phyloP scores from a whole-genome alignment of 2,113 vertebrate species.

The Engystomops pustulosus region DNA sequence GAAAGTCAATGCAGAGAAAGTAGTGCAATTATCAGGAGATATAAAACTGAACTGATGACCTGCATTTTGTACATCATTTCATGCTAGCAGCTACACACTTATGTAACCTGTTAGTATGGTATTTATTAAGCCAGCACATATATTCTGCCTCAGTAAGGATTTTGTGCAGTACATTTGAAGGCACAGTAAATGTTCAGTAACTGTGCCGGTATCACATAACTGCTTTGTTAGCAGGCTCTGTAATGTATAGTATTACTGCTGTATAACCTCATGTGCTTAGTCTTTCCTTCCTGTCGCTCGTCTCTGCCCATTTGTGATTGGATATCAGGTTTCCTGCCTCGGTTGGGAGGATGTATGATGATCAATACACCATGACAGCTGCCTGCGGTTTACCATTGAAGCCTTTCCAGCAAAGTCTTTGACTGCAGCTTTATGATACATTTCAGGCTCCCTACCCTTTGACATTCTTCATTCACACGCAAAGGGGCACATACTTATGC shows the following conservation, averaged over 20 bases:
- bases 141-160: neutral
- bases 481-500: neutral
- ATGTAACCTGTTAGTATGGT: no score
- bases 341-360: conserved; percentile 4
- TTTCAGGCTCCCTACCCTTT: neutral
- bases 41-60: no score
- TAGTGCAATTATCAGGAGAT: no score
- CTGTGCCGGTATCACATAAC: conserved; percentile 3
- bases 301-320: conserved; percentile 17
- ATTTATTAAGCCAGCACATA: no score
- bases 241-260: conserved; percentile 6
- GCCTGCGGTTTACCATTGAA: conserved; percentile 31
- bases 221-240: conserved; percentile 16
- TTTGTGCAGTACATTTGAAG: neutral
- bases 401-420: conserved; percentile 11
- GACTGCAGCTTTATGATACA: neutral
- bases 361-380: conserved; percentile 56
- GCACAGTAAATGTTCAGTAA: neutral
- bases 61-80: no score
- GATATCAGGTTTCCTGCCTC: conserved; percentile 35
- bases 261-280: neutral
- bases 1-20: no score
- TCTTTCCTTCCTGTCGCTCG: conserved; percentile 33
- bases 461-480: conserved; percentile 40
- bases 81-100: neutral